These are phyloP conservation scores for Myocastor coypus DNA, from an alignment of 2,113 vertebrate species.

Conservation along the genomic window DNA sequence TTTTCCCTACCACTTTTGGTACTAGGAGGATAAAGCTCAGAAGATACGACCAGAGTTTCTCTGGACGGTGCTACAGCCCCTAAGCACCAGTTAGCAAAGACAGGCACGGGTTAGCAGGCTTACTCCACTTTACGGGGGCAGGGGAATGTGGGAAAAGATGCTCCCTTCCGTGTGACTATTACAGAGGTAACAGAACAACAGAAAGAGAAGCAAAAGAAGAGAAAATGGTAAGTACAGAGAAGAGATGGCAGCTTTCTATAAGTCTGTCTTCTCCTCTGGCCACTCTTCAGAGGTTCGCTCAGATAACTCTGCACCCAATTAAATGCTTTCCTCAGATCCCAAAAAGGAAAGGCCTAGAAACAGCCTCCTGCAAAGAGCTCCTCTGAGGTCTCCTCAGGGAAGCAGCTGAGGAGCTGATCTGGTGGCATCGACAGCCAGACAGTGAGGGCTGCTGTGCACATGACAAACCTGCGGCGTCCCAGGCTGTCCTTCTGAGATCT, in stretches of 20 bases:
- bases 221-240: background rate
- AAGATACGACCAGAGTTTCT: background rate
- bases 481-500: constrained; percentile 31
- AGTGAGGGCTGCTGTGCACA: background rate
- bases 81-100: background rate
- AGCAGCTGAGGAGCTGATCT: too few relatives aligned
- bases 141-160: background rate
- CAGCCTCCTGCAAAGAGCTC: background rate
- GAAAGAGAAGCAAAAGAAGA: background rate
- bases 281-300: constrained; percentile 15
- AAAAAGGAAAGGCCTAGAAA: constrained; percentile 31
- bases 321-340: constrained; percentile 28
- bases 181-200: background rate
- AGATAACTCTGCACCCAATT: constrained; percentile 48
- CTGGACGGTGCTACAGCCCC: background rate
- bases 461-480: constrained; percentile 42
- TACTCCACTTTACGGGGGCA: background rate
- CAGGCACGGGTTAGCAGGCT: background rate
- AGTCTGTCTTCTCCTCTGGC: background rate
- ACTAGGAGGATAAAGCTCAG: background rate
- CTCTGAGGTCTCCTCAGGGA: constrained; percentile 60
- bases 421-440: constrained; percentile 38
- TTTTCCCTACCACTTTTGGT: background rate
- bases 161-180: background rate
- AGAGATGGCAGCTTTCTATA: constrained; percentile 34